phyloP scores from a whole-genome alignment of 2,797 vertebrate genomes.

The Loriculus beryllinus region DNA sequence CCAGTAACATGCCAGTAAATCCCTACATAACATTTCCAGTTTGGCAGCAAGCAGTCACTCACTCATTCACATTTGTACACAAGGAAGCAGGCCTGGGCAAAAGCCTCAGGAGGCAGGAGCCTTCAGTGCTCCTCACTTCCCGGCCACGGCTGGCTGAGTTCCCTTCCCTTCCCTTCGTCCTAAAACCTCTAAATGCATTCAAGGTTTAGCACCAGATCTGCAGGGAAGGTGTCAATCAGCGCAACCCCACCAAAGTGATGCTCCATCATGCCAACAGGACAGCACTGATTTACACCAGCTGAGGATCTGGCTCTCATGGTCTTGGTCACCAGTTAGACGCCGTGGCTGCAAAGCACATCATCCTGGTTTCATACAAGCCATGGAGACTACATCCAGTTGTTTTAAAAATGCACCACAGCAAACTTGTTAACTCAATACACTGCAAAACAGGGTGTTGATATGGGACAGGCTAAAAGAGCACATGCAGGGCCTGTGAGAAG shows the following conservation, averaged over 20 bases:
- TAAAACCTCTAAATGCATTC: neutral
- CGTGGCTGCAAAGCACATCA: neutral
- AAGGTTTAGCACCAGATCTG: neutral
- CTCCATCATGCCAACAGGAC: neutral
- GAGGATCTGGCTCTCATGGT: neutral
- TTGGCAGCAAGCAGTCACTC: constrained; percentile 87
- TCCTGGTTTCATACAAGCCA: neutral
- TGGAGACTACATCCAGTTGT: neutral
- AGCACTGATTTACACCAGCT: neutral
- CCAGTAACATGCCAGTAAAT: constrained; percentile 84
- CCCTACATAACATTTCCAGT: constrained; percentile 93
- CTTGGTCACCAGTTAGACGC: neutral
- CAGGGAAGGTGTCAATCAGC: neutral
- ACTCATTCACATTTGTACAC: constrained; percentile 80
- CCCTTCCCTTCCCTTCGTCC: neutral
- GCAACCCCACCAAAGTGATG: neutral
- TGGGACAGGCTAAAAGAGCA: neutral
- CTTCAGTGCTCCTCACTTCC: constrained; percentile 1
- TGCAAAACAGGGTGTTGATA: neutral
- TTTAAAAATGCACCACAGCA: constrained; percentile 26
- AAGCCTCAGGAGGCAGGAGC: neutral
- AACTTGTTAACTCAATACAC: neutral
- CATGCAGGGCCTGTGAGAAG: constrained; percentile 11
- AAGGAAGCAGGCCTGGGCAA: constrained; percentile 73
- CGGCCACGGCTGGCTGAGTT: neutral